These are phyloP conservation scores for Ceratitis capitata DNA, from an alignment of 1,140 invertebrate species.

Conservation along the genomic window DNA sequence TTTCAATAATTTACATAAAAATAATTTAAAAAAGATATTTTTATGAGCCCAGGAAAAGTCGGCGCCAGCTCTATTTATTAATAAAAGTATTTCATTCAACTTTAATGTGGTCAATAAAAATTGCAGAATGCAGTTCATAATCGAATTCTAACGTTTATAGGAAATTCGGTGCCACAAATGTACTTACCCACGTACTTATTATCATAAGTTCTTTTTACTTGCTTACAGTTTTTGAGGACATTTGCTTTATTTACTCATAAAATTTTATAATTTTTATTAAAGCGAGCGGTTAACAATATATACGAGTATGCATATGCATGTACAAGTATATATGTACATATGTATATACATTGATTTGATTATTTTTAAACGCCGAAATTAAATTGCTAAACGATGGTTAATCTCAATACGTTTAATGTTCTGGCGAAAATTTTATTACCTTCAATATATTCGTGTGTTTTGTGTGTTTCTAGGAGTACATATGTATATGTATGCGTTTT, in stretches of 20 bases:
- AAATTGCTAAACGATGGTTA: neutral
- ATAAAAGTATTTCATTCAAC: slow-evolving; percentile 11
- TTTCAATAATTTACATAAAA: neutral
- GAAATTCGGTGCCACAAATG: neutral
- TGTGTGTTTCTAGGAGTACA: neutral
- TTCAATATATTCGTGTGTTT: neutral
- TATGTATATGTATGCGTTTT: no score
- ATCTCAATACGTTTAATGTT: neutral
- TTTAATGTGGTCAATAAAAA: slow-evolving; percentile 8
- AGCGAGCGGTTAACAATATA: neutral
- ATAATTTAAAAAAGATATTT: neutral
- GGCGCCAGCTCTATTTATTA: neutral
- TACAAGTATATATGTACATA: no score
- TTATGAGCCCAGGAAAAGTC: neutral
- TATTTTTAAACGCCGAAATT: neutral
- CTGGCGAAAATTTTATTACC: neutral
- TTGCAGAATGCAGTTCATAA: neutral
- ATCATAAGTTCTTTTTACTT: no score
- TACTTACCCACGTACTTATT: neutral
- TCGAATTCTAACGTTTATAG: slow-evolving; percentile 21
- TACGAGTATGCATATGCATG: no score
- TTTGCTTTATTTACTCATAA: neutral
- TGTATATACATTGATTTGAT: neutral
- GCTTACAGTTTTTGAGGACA: neutral
- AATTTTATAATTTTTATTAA: neutral